Evolutionary conservation across 2,888 invertebrate species (phyloP).

Genomic region (Oscheius sp.): DNA sequence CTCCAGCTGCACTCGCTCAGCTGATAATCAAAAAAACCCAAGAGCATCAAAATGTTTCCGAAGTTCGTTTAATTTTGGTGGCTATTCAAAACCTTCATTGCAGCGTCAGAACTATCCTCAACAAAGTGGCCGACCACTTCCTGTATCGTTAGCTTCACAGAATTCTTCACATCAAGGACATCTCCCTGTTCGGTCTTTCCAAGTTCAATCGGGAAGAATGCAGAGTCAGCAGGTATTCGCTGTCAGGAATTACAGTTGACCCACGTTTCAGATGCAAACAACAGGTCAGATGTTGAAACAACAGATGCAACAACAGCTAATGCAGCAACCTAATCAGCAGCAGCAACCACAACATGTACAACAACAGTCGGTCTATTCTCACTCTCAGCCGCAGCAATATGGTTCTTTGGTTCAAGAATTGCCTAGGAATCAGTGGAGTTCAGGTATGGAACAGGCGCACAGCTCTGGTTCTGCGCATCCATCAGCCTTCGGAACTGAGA

Average conservation of each 20-base stretch:
- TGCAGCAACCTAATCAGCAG: constrained; percentile 9
- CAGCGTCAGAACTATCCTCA: constrained; percentile 15
- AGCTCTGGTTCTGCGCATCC: no score
- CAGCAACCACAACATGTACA: constrained; percentile 25
- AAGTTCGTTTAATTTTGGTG: not conserved
- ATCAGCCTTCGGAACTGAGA: no score
- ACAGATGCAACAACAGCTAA: constrained; percentile 44
- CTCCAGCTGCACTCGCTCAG: constrained; percentile 47
- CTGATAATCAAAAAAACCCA: constrained; percentile 47
- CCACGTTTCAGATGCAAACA: constrained; percentile 33
- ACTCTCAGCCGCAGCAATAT: constrained; percentile 9
- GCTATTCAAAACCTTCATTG: not conserved
- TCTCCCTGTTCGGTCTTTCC: constrained; percentile 35
- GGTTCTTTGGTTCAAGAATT: not conserved
- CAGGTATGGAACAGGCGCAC: no score
- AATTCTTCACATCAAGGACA: constrained; percentile 2
- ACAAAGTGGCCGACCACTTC: not conserved
- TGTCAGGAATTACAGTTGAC: not conserved
- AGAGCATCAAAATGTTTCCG: constrained; percentile 32
- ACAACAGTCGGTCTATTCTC: constrained; percentile 17
- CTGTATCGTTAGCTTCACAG: constrained; percentile 7
- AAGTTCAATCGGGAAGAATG: constrained; percentile 17
- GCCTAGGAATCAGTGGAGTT: no score
- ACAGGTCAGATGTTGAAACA: constrained; percentile 54
- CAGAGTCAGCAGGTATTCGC: not conserved